phyloP scores from a whole-genome alignment of 2,797 vertebrate genomes.

The Ciconia nigra region DNA sequence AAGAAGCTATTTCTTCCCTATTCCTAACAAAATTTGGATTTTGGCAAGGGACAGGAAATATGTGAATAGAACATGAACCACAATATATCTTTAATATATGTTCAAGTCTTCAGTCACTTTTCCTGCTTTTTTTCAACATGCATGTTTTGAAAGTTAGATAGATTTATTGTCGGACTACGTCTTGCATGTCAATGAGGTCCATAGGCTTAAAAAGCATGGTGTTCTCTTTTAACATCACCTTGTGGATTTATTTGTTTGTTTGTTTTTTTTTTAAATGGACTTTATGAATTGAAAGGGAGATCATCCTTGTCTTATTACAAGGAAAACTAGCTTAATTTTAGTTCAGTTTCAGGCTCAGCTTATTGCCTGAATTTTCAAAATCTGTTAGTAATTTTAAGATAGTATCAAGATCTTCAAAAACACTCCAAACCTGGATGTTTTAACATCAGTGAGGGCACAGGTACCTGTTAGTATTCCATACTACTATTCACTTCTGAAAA shows the following conservation, averaged over 20 bases:
- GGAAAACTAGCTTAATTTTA: neutral
- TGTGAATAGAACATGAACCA: neutral
- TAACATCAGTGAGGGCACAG: neutral
- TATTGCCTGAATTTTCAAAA: neutral
- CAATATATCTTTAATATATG: neutral
- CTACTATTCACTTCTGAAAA: neutral
- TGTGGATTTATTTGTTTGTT: neutral
- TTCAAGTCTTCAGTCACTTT: neutral
- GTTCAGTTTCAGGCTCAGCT: neutral
- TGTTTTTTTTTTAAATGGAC: neutral
- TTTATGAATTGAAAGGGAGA: neutral
- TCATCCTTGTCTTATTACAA: neutral
- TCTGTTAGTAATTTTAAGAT: neutral
- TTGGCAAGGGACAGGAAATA: neutral
- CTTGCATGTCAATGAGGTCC: neutral
- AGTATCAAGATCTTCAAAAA: neutral
- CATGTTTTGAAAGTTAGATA: neutral
- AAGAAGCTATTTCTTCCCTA: neutral
- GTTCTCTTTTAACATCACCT: neutral
- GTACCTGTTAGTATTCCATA: neutral
- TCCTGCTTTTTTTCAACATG: neutral
- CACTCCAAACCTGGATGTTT: neutral
- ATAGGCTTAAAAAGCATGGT: neutral
- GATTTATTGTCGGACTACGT: neutral
- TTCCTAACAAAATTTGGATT: neutral